Evolutionary conservation across 2,113 vertebrate species (phyloP), one percentile per base, ranked within the genome.

Genomic region (Mobula hypostoma): DNA sequence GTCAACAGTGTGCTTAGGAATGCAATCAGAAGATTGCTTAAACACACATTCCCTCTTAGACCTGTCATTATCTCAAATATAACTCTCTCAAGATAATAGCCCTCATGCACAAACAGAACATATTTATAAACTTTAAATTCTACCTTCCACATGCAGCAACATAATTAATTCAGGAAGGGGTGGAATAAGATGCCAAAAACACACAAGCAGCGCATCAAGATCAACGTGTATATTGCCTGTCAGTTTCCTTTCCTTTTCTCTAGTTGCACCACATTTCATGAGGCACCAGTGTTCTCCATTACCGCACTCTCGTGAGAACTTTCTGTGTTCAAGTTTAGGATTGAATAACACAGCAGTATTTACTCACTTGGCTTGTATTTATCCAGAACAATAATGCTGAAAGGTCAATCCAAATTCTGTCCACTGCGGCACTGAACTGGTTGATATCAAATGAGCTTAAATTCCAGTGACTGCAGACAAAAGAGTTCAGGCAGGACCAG

Each of bases 141-240:
- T 66, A 92, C 66, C 9, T 72, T 74, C 68, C 6, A 21, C 85
- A 40, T 5, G 11, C 36, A 56, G 24, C 70, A 74, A 29, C 70
- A 74, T 48, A 93, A 74, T 76, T 48, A 40, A 93, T 74, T 93
- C 91, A 93, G 91, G 68, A 36, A 72, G 91, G 70, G 36, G 32
- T 72, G 19, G 68, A 92, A 92, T 72, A 92, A 88, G 9, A 63
- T 87, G 85, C n/a, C 15, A 90, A 88, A 1, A 24, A n/a, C 27
- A 56, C 56, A 63, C 15, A 66, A 72, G 24, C 36, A 93, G 32
- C 32, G 24, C 68, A 93, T 29, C 70, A 74, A 74, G 72, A 93
- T 93, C 72, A 93, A 17, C 85, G 63, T 87, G 29, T 32, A n/a
- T 5, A 32, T n/a, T n/a, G 40, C 8, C 29, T 88, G 58, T 63